A percentile compares a stretch with the other conserved stretches of the same genome.
These are phyloP conservation scores for Hipparchia semele DNA, from an alignment of 2,888 invertebrate species.

Conservation along the genomic window DNA sequence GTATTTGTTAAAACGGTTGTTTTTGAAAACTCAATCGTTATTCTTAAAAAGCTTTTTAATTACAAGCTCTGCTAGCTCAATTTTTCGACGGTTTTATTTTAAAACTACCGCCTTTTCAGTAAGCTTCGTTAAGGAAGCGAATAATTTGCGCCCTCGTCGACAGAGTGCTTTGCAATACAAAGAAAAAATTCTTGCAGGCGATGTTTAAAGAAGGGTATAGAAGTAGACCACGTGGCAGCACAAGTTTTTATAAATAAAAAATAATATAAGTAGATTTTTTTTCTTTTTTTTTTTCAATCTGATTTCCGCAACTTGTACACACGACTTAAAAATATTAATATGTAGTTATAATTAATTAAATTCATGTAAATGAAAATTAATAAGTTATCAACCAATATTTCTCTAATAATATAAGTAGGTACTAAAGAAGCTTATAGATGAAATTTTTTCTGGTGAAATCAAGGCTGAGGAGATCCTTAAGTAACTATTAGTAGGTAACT, in stretches of 20 bases:
- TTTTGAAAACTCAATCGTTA: neutral
- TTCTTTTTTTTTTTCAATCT: neutral
- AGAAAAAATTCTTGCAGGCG: neutral
- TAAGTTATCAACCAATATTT: too few species aligned
- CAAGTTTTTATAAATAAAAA: neutral
- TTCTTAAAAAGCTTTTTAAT: conserved; percentile 5
- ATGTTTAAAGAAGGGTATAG: neutral
- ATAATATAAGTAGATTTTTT: too few species aligned
- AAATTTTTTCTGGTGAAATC: too few species aligned
- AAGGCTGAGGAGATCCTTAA: too few species aligned
- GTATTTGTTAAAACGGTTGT: neutral
- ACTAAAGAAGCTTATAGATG: too few species aligned
- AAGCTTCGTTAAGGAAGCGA: too few species aligned
- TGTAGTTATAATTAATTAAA: too few species aligned
- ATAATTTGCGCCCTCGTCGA: neutral
- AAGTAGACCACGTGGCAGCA: neutral
- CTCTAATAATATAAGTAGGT: too few species aligned
- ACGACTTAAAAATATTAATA: too few species aligned
- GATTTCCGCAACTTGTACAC: neutral
- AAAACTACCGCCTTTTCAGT: conserved; percentile 6
- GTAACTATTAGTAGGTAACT: too few species aligned
- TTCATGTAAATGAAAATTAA: too few species aligned
- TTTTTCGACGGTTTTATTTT: conserved; percentile 3
- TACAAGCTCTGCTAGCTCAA: neutral
- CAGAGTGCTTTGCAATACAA: neutral